These are phyloP conservation scores for Acanthopagrus latus DNA, from an alignment of 2,797 vertebrate species.

Conservation along the genomic window DNA sequence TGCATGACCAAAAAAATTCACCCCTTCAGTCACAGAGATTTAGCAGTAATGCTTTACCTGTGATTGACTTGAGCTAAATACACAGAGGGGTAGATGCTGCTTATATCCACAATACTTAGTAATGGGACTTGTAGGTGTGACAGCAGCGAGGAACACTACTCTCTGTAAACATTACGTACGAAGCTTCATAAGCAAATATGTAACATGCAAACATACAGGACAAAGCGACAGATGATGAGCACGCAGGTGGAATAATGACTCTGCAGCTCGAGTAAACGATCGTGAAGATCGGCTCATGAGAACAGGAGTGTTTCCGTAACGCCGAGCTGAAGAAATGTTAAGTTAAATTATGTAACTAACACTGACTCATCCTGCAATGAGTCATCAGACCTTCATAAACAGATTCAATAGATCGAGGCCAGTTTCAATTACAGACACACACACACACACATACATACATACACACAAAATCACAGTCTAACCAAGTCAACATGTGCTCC, in stretches of 20 bases:
- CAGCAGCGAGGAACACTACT: neutral
- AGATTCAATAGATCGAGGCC: slow-evolving; percentile 42
- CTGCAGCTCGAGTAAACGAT: neutral
- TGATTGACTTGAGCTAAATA: neutral
- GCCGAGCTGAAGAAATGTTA: slow-evolving; percentile 24
- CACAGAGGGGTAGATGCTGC: neutral
- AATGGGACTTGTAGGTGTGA: neutral
- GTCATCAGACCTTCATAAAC: slow-evolving; percentile 51
- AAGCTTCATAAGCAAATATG: slow-evolving; percentile 11
- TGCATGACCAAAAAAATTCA: neutral
- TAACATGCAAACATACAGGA: slow-evolving; percentile 5
- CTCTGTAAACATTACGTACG: neutral
- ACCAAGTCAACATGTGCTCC: neutral
- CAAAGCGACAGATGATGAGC: neutral
- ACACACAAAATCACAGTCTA: neutral
- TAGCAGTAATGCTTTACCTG: neutral
- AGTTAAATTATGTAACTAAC: slow-evolving; percentile 44
- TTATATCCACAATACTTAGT: neutral
- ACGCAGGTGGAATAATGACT: slow-evolving; percentile 1
- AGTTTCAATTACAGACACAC: slow-evolving; percentile 38
- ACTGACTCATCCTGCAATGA: slow-evolving; percentile 64
- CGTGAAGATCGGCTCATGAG: neutral
- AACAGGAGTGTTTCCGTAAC: slow-evolving; percentile 8
- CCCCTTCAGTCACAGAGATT: neutral
- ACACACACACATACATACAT: neutral